phyloP scores from a whole-genome alignment of 2,797 vertebrate species.

The Dallia pectoralis region DNA sequence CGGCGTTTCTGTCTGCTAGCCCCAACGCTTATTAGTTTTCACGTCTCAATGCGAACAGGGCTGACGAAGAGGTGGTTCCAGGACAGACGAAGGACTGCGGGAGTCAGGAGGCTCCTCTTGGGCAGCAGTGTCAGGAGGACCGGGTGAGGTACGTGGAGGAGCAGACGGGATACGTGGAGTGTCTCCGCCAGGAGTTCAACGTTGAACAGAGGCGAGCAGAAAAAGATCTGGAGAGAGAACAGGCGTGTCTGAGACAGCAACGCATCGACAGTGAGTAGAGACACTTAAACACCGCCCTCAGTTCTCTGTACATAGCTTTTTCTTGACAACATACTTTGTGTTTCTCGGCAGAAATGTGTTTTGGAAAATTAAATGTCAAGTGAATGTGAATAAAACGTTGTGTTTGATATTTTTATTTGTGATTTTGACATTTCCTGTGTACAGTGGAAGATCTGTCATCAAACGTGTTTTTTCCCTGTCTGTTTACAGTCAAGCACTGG shows the following conservation, averaged over 20 bases:
- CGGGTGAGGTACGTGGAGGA: conserved; percentile 79
- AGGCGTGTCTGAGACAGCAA: conserved; percentile 76
- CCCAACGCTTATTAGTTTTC: no score
- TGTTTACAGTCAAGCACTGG: conserved; percentile 84
- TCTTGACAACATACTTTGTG: background rate
- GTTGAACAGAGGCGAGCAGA: conserved; percentile 80
- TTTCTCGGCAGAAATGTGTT: background rate
- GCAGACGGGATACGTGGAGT: conserved; percentile 80
- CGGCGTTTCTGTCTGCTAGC: background rate
- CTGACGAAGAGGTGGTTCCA: conserved; percentile 50
- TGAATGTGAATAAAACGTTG: no score
- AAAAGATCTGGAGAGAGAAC: conserved; percentile 80
- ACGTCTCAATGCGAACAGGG: conserved; percentile 31
- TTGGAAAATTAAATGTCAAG: background rate
- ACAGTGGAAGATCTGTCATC: no score
- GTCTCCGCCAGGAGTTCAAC: conserved; percentile 81
- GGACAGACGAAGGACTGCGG: conserved; percentile 53
- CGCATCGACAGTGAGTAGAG: conserved; percentile 80
- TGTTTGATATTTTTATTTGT: no score
- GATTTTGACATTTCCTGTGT: no score
- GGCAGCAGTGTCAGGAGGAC: conserved; percentile 70
- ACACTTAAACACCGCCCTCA: background rate
- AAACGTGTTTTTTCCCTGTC: background rate
- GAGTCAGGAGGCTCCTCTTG: conserved; percentile 59
- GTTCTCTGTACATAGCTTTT: background rate